A percentile compares a stretch with the other conserved stretches of the same genome.
These are phyloP conservation scores for Pelobates fuscus DNA, from an alignment of 2,113 vertebrate genomes.

Conservation along the genomic window DNA sequence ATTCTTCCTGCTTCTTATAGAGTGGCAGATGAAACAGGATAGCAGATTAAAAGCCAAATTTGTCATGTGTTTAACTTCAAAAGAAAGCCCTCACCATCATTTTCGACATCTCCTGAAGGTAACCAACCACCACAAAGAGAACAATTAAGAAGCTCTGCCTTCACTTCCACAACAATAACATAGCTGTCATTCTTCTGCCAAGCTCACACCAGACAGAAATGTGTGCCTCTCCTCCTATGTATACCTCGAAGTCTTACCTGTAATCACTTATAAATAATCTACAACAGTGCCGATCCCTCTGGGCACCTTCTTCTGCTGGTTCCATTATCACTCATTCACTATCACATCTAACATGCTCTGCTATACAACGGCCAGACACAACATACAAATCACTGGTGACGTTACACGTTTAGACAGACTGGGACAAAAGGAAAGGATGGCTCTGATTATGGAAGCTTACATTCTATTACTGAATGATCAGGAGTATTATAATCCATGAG, in stretches of 20 bases:
- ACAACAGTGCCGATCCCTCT: neutral
- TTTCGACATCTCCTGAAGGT: slow-evolving; percentile 44
- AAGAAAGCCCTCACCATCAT: slow-evolving; percentile 47
- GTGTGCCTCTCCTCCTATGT: neutral
- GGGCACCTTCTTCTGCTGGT: neutral
- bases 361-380: too few relatives aligned
- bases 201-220: slow-evolving; percentile 34
- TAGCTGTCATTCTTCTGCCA: slow-evolving; percentile 31
- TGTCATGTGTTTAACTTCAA: slow-evolving; percentile 49
- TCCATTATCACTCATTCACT: too few relatives aligned
- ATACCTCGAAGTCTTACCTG: neutral
- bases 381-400: too few relatives aligned
- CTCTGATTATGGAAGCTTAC: too few relatives aligned
- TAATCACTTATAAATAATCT: neutral
- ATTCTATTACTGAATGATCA: too few relatives aligned
- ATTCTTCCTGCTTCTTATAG: slow-evolving; percentile 30
- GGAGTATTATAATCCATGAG: too few relatives aligned
- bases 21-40: slow-evolving; percentile 41
- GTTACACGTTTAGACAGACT: too few relatives aligned
- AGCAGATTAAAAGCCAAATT: slow-evolving; percentile 47
- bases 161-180: slow-evolving; percentile 40
- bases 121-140: slow-evolving; percentile 45
- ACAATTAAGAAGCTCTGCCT: slow-evolving; percentile 20
- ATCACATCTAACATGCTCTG: too few relatives aligned
- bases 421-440: too few relatives aligned